Evolutionary conservation across 2,113 vertebrate genomes (phyloP).

Genomic region (Tachysurus fulvidraco): DNA sequence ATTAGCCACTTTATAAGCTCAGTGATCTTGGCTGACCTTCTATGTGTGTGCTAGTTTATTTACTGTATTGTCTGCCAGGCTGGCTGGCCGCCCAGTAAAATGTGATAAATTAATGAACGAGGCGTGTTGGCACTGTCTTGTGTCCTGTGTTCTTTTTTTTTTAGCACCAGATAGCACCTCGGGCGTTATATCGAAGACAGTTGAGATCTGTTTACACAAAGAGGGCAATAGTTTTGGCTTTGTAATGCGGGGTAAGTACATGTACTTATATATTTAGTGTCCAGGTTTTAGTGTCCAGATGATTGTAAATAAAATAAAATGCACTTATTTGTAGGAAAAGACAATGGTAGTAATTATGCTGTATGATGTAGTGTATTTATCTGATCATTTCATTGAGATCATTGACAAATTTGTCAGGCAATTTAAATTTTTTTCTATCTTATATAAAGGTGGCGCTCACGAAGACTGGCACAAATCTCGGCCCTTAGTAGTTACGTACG

Average conservation of each 20-base stretch:
- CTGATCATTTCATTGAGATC: neutral
- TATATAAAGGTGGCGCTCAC: constrained; percentile 82
- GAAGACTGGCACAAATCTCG: constrained; percentile 94
- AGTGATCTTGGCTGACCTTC: constrained; percentile 48
- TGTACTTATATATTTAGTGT: neutral
- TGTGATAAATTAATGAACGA: constrained; percentile 40
- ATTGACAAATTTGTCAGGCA: neutral
- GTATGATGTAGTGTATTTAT: neutral
- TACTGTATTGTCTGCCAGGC: constrained; percentile 26
- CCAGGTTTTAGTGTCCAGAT: neutral
- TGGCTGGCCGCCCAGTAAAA: constrained; percentile 36
- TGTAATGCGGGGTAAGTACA: constrained; percentile 85
- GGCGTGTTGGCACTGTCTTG: constrained; percentile 12
- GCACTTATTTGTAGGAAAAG: neutral
- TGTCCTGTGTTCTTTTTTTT: constrained; percentile 30
- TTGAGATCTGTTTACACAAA: constrained; percentile 94
- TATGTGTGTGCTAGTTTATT: constrained; percentile 27
- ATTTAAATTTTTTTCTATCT: neutral
- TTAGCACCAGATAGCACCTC: constrained; percentile 87
- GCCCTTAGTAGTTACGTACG: constrained; percentile 88
- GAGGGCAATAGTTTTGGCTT: constrained; percentile 97
- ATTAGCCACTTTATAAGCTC: constrained; percentile 42
- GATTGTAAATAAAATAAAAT: neutral
- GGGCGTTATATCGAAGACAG: constrained; percentile 91
- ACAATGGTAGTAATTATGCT: neutral